These are phyloP conservation scores for Capromys pilorides DNA, from an alignment of 2,797 vertebrate genomes.

Conservation along the genomic window DNA sequence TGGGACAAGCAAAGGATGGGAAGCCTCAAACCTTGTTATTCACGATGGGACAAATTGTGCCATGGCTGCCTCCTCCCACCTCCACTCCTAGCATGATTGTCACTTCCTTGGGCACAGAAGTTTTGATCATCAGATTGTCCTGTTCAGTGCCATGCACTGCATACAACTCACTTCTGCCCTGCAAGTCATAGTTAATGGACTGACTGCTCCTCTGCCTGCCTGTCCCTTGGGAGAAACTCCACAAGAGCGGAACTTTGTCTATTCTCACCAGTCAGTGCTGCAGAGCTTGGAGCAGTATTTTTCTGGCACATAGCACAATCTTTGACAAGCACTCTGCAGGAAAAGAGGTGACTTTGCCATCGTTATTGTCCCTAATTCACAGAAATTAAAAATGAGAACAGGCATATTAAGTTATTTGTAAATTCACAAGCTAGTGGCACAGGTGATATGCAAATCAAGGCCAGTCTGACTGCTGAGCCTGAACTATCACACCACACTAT, in stretches of 20 bases:
- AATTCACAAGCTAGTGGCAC: not conserved
- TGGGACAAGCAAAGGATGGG: too few species aligned
- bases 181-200: not conserved
- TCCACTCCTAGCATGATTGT: not conserved
- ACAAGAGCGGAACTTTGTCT: not conserved
- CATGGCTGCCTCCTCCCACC: not conserved
- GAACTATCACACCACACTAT: not conserved
- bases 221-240: not conserved
- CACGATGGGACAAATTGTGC: not conserved
- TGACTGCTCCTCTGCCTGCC: not conserved
- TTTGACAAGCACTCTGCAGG: not conserved
- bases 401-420: not conserved
- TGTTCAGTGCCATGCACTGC: too few species aligned
- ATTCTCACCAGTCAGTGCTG: not conserved
- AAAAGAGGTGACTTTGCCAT: not conserved
- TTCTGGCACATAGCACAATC: not conserved
- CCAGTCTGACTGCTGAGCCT: not conserved
- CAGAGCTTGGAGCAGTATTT: not conserved
- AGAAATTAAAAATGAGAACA: not conserved
- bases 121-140: not conserved
- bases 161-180: not conserved
- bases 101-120: not conserved
- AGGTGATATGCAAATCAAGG: not conserved
- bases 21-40: not conserved
- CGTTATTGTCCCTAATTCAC: not conserved